Evolutionary conservation across 2,888 invertebrate genomes (phyloP), one percentile per base, ranked within the genome.

Genomic region (Heliconius sara): DNA sequence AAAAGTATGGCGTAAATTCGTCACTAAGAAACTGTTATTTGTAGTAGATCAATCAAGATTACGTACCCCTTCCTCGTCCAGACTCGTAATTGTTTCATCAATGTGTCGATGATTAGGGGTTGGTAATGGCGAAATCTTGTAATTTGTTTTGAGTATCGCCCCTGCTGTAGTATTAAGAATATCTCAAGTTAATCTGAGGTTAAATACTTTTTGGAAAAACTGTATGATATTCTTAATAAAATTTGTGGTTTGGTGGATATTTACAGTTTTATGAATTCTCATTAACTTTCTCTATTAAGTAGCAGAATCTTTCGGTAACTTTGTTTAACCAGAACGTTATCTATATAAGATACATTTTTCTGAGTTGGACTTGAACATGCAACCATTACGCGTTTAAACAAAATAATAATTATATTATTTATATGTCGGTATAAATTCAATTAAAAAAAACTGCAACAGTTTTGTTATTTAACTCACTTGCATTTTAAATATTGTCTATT

Each of bases 21-120:
- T 88, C 89, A 71, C 78, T 76, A 79, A 81, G 79, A 78, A 88
- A 87, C 87, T 77, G 90, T 92, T 83, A 93, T 95, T 94, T 93
- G 94, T 92, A 89, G 88, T 89, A 90, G 92, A 95, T 95, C 94
- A 92, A 94, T 95, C 95, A 94, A 95, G 94, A 95, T 94, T 94
- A 82, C 78, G 80, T 80, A 78, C 91, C 93, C 94, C 93, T 92
- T 91, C 85, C 27, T 10, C 78, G 76, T 80, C 78, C 80, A 76
- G 83, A 47, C 85, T 82, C 81, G 82, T 87, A 92, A 93, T 93
- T 93, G 93, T 91, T 92, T 91, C 92, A 87, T 90, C 92, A 91
- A 92, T 89, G 90, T 89, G 91, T 90, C 91, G 89, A 93, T 93
- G 88, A 93, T 93, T 92, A 90, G 90, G 91, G 91, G 90, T 87